These are phyloP conservation scores for Centroberyx gerrardi DNA, from an alignment of 2,797 vertebrate genomes.

Conservation along the genomic window DNA sequence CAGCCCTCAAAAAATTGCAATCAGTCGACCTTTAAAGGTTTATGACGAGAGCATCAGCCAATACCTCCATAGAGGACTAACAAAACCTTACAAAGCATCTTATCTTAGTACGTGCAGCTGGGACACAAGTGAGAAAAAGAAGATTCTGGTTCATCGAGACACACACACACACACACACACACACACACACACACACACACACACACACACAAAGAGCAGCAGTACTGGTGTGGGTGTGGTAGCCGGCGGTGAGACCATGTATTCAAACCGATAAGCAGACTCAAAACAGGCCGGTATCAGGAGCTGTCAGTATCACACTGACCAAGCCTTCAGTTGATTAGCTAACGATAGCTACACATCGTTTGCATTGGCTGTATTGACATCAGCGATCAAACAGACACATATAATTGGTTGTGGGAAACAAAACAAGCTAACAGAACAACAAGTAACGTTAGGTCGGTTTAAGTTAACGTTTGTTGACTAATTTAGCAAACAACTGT, in stretches of 20 bases:
- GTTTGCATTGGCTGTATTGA: background rate
- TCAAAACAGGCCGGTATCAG: background rate
- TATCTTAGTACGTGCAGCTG: no score
- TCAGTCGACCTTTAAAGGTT: no score
- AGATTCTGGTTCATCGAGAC: no score
- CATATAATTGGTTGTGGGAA: no score
- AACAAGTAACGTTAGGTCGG: fast-evolving
- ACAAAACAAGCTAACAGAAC: background rate
- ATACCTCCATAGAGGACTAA: no score
- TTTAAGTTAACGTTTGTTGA: background rate
- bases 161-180: background rate
- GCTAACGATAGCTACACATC: background rate
- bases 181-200: background rate
- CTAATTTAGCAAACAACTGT: background rate
- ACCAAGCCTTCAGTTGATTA: background rate
- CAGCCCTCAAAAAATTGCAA: no score
- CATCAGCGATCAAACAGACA: background rate
- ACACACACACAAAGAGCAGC: background rate
- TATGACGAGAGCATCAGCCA: no score
- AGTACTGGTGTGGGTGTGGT: slow-evolving; percentile 18
- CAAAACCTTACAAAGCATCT: no score
- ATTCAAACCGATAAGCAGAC: background rate
- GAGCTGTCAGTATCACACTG: slow-evolving; percentile 13
- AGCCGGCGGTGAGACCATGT: background rate
- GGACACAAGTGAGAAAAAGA: no score